These are phyloP conservation scores for Alcedo quadribrachys DNA, from an alignment of 2,797 vertebrate species.

Conservation along the genomic window DNA sequence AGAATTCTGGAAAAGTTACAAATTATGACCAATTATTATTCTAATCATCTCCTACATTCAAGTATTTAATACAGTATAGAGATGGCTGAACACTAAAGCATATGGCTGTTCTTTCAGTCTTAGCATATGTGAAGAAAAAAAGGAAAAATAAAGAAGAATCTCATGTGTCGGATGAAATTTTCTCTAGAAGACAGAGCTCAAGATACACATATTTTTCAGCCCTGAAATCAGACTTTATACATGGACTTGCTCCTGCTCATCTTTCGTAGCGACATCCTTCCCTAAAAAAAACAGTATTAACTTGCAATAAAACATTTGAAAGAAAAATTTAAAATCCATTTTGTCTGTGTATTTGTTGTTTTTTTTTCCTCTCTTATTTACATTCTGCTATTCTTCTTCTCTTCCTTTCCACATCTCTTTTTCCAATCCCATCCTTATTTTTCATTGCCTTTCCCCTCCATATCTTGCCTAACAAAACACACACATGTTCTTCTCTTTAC, in stretches of 20 bases:
- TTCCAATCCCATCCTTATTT: neutral
- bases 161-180: neutral
- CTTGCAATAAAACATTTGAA: neutral
- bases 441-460: neutral
- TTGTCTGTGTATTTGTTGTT: neutral
- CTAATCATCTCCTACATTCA: neutral
- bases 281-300: neutral
- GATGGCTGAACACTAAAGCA: neutral
- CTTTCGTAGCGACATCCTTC: neutral
- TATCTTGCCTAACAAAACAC: neutral
- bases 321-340: neutral
- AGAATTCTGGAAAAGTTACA: neutral
- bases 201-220: neutral
- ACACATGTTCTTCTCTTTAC: neutral
- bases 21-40: neutral
- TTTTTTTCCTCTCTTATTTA: neutral
- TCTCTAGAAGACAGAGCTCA: neutral
- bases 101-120: neutral
- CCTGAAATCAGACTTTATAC: neutral
- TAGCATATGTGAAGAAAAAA: neutral
- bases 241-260: neutral
- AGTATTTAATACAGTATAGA: neutral
- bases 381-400: neutral
- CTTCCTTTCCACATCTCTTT: neutral
- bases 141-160: neutral